phyloP scores from a whole-genome alignment of 1,140 invertebrate genomes.

The Pseudomyrmex concolor region DNA sequence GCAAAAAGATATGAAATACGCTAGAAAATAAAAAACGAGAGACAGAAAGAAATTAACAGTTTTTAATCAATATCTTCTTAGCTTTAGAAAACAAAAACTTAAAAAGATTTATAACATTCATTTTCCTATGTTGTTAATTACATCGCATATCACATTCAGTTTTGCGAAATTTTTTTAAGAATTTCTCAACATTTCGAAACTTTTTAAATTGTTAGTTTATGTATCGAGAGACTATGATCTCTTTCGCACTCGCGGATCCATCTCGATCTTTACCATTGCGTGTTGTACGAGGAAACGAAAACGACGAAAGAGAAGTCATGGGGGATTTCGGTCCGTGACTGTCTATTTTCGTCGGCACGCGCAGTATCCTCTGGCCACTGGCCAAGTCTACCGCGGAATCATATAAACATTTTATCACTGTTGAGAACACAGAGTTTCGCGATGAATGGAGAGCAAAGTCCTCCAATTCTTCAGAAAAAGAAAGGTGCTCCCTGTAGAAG shows the following conservation, averaged over 20 bases:
- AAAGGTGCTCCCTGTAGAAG: background rate
- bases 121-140: too few species aligned
- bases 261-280: constrained; percentile 12
- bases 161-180: too few species aligned
- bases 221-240: background rate
- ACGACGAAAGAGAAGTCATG: constrained; percentile 79
- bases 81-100: too few species aligned
- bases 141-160: too few species aligned
- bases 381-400: constrained; percentile 78
- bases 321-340: constrained; percentile 79
- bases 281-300: constrained; percentile 59
- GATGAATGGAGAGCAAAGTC: constrained; percentile 76
- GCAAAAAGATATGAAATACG: too few species aligned
- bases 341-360: constrained; percentile 80
- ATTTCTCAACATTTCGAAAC: too few species aligned
- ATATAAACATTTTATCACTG: constrained; percentile 82
- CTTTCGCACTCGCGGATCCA: background rate
- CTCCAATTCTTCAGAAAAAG: constrained; percentile 34
- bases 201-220: too few species aligned
- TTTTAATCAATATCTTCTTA: too few species aligned
- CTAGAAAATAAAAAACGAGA: too few species aligned
- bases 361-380: constrained; percentile 81
- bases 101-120: too few species aligned
- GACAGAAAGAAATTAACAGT: too few species aligned
- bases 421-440: constrained; percentile 75